phyloP scores from a whole-genome alignment of 2,888 invertebrate species.

The Xanthorhoe spadicearia region DNA sequence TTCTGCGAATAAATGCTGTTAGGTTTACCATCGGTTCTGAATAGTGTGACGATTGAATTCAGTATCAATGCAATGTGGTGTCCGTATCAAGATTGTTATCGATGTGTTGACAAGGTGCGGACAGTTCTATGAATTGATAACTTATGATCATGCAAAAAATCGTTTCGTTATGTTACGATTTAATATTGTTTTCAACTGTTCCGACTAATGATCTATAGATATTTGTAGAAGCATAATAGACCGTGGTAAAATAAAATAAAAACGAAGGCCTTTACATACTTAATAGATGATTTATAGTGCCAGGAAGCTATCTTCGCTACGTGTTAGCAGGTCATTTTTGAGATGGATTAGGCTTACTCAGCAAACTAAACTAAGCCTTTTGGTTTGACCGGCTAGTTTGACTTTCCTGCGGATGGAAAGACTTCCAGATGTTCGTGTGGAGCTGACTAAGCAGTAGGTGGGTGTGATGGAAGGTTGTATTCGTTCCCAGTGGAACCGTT shows the following conservation, averaged over 20 bases:
- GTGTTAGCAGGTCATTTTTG: no score
- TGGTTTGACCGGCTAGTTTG: no score
- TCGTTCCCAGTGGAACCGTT: not conserved
- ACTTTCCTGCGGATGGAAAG: no score
- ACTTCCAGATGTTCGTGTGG: no score
- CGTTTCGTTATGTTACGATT: not conserved
- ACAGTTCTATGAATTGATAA: not conserved
- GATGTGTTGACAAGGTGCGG: conserved; percentile 1
- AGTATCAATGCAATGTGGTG: conserved; percentile 17
- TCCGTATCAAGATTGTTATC: conserved; percentile 18
- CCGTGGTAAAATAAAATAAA: no score
- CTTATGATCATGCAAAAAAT: not conserved
- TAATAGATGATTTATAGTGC: no score
- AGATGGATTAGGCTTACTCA: no score
- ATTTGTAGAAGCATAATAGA: no score
- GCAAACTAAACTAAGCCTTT: no score
- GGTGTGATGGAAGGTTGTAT: not conserved
- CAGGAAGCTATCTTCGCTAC: no score
- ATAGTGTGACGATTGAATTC: conserved; percentile 10
- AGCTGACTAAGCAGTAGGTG: no score
- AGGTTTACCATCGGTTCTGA: conserved; percentile 32
- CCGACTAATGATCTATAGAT: not conserved
- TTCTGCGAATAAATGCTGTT: conserved; percentile 29
- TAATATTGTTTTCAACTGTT: not conserved
- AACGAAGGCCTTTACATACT: no score